Percentiles rank a stretch among this genome's conserved stretches.
These are phyloP conservation scores for Numenius arquata DNA, from an alignment of 2,113 vertebrate genomes.

Conservation along the genomic window DNA sequence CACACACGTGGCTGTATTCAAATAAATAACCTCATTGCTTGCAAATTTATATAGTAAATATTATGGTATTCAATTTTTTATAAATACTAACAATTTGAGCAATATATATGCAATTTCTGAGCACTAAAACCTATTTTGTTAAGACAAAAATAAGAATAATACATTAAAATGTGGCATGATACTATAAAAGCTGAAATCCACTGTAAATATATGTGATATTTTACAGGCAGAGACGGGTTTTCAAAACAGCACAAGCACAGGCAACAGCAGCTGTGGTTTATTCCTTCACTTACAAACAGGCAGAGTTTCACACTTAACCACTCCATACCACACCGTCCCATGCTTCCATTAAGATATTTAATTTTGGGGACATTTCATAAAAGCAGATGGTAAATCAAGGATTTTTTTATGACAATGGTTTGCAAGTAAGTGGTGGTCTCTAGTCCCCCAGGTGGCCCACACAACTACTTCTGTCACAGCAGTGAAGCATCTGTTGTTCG, in stretches of 20 bases:
- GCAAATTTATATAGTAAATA: background rate
- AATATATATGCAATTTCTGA: background rate
- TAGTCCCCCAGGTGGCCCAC: slow-evolving; percentile 10
- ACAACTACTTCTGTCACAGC: background rate
- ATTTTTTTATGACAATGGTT: slow-evolving; percentile 2
- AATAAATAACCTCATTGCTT: background rate
- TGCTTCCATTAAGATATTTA: background rate
- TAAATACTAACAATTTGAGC: background rate
- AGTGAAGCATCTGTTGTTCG: background rate
- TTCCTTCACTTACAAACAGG: background rate
- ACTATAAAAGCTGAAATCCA: background rate
- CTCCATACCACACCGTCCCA: fast-evolving
- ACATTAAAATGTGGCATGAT: background rate
- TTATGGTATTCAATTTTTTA: background rate
- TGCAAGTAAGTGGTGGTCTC: background rate
- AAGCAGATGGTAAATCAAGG: background rate
- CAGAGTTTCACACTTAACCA: background rate
- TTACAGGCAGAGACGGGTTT: background rate
- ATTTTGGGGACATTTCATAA: background rate
- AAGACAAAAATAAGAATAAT: background rate
- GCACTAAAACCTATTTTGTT: background rate
- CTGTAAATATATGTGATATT: background rate
- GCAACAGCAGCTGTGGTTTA: background rate
- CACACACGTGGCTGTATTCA: background rate
- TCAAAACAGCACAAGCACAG: background rate